Percentiles rank a stretch among this genome's conserved stretches.
Conservation (phyloP, 2,113 vertebrate species). For the Falcunculus frontatus region DNA sequence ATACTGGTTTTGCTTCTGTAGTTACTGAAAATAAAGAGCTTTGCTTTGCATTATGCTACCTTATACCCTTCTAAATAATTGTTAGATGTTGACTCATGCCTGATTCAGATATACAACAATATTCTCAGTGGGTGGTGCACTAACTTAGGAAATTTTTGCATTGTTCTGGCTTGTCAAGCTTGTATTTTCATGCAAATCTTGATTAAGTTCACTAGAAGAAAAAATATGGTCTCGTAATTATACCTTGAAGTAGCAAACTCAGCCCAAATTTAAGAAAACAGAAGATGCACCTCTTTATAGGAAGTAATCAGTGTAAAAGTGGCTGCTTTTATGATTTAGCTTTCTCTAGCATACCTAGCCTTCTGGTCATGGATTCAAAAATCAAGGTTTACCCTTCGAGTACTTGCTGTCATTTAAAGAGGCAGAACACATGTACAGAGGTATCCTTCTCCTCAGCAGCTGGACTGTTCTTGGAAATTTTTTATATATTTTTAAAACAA, state of each 20-base stretch:
- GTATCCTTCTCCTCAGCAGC: background rate
- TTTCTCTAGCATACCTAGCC: background rate
- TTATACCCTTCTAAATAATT: background rate
- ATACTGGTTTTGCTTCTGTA: background rate
- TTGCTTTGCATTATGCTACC: background rate
- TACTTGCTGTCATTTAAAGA: background rate
- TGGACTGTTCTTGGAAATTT: background rate
- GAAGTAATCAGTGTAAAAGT: background rate
- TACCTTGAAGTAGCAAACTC: background rate
- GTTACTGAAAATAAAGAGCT: background rate
- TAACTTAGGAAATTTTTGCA: slow-evolving; percentile 14
- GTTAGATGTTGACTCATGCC: slow-evolving; percentile 15
- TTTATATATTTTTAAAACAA: background rate
- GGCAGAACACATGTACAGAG: background rate
- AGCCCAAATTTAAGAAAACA: background rate
- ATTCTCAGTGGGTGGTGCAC: slow-evolving; percentile 18
- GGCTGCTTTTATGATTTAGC: background rate
- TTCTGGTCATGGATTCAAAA: background rate
- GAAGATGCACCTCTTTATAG: background rate
- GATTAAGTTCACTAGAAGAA: background rate
- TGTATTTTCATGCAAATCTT: slow-evolving; percentile 30
- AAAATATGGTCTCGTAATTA: background rate
- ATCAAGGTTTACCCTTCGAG: background rate
- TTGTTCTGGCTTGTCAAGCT: slow-evolving; percentile 28
- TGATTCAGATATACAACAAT: slow-evolving; percentile 37